Percentiles rank a stretch among this genome's conserved stretches.
phyloP scores from a whole-genome alignment of 2,888 invertebrate species.

The Cerceris ruficornis region DNA sequence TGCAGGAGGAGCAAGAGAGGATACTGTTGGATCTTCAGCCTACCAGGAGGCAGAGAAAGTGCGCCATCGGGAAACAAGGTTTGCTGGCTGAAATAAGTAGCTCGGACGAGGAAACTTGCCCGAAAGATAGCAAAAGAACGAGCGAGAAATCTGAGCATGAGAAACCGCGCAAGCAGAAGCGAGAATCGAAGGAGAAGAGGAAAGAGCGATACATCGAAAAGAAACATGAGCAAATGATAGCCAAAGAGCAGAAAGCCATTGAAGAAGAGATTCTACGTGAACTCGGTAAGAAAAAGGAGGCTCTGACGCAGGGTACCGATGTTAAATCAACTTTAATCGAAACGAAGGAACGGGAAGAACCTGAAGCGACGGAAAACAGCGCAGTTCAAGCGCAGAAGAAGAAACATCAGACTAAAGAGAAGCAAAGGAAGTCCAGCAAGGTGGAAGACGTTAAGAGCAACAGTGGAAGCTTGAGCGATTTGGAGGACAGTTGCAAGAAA shows the following conservation, averaged over 20 bases:
- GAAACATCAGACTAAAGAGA: constrained; percentile 57
- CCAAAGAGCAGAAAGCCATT: constrained; percentile 80
- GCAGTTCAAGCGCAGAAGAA: constrained; percentile 33
- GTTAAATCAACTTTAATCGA: neutral
- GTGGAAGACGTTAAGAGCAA: constrained; percentile 38
- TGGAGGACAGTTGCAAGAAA: constrained; percentile 51
- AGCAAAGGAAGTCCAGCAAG: constrained; percentile 55
- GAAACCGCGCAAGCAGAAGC: constrained; percentile 69
- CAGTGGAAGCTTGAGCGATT: constrained; percentile 29
- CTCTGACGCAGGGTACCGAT: constrained; percentile 37
- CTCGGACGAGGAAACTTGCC: constrained; percentile 75
- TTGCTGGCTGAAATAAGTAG: constrained; percentile 87
- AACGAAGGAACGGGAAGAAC: constrained; percentile 28
- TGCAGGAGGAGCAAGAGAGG: constrained; percentile 72
- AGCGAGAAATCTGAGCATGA: constrained; percentile 69
- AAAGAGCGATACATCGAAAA: constrained; percentile 79
- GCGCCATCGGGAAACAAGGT: constrained; percentile 91
- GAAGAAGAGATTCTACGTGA: constrained; percentile 79
- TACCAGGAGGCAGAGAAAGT: constrained; percentile 85
- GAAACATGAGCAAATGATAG: constrained; percentile 79
- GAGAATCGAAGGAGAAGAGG: constrained; percentile 78
- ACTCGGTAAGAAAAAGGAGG: constrained; percentile 74
- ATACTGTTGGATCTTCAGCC: constrained; percentile 75
- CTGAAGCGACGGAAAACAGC: constrained; percentile 33
- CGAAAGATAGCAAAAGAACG: constrained; percentile 55